Percentiles rank a stretch among this genome's conserved stretches.
Conservation (phyloP, 1,140 invertebrate species). For the Drosophila malerkotliana region DNA sequence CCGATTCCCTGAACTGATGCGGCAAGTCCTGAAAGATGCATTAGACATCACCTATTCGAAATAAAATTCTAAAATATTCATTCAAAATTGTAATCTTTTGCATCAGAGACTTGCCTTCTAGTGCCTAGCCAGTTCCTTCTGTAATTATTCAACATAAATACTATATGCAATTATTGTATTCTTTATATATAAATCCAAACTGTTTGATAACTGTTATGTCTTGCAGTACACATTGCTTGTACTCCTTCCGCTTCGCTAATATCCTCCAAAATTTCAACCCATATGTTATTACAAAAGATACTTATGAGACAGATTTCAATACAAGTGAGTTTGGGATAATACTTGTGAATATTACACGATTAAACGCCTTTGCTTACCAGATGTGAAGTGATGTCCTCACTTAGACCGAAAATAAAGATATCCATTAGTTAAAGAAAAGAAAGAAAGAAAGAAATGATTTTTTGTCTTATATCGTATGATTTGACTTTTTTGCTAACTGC, state of each 20-base stretch:
- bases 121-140: conserved; percentile 21
- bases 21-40: conserved; percentile 42
- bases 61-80: conserved; percentile 4
- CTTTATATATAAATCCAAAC: conserved; percentile 38
- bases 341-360: conserved; percentile 71
- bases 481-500: conserved; percentile 70
- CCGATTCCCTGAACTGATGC: conserved; percentile 27
- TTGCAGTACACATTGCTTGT: conserved; percentile 58
- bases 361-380: conserved; percentile 29
- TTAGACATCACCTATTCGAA: conserved; percentile 27
- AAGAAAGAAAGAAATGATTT: conserved; percentile 71
- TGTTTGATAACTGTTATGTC: conserved; percentile 32
- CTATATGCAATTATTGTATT: conserved; percentile 32
- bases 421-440: conserved; percentile 31
- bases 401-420: conserved; percentile 35
- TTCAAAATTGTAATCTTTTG: conserved; percentile 17
- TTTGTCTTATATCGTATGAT: conserved; percentile 70
- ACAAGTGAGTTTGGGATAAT: conserved; percentile 83
- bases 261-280: conserved; percentile 45
- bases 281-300: conserved; percentile 83
- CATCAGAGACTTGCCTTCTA: conserved; percentile 9
- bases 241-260: conserved; percentile 63
- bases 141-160: conserved; percentile 42
- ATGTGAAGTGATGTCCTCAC: conserved; percentile 48
- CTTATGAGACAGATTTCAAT: conserved; percentile 84